Percentiles rank a stretch among this genome's conserved stretches.
phyloP scores from a whole-genome alignment of 53 echinoderm and acorn worm species.

The Hippasteria phrygiana region DNA sequence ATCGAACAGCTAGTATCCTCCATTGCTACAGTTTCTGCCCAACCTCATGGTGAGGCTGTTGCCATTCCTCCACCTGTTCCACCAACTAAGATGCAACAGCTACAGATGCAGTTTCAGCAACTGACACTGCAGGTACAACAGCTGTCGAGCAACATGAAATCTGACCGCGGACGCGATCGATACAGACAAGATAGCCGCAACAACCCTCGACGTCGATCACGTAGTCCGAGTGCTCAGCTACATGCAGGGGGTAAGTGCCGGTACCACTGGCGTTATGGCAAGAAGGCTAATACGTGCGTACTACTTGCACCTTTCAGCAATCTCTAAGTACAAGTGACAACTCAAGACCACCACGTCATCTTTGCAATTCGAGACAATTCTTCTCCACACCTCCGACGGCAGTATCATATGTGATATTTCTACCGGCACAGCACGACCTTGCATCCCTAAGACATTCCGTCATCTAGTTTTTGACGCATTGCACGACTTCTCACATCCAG shows the following conservation, averaged over 20 bases:
- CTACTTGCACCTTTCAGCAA: constrained; percentile 1
- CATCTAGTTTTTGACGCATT: constrained; percentile 53
- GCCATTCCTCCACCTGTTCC: not conserved
- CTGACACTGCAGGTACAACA: not conserved
- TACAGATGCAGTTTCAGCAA: not conserved
- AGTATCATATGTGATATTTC: constrained; percentile 49
- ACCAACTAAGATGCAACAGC: not conserved
- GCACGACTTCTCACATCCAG: constrained; percentile 63
- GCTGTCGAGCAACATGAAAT: not conserved
- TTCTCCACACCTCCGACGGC: not conserved
- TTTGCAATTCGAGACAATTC: not conserved
- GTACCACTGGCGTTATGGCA: not conserved
- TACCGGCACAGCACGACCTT: constrained; percentile 52
- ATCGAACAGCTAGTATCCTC: constrained; percentile 14
- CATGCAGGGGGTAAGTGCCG: not conserved
- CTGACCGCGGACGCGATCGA: not conserved
- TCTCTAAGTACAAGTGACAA: not conserved
- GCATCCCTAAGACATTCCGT: constrained; percentile 42
- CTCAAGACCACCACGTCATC: not conserved
- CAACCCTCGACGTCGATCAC: not conserved
- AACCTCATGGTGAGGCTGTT: too few species aligned
- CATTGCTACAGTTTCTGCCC: too few species aligned
- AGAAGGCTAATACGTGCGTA: not conserved
- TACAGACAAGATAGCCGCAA: not conserved
- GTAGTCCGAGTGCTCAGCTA: not conserved